Evolutionary conservation across 2,888 invertebrate species (phyloP).

Genomic region (Parasteatoda lunata): DNA sequence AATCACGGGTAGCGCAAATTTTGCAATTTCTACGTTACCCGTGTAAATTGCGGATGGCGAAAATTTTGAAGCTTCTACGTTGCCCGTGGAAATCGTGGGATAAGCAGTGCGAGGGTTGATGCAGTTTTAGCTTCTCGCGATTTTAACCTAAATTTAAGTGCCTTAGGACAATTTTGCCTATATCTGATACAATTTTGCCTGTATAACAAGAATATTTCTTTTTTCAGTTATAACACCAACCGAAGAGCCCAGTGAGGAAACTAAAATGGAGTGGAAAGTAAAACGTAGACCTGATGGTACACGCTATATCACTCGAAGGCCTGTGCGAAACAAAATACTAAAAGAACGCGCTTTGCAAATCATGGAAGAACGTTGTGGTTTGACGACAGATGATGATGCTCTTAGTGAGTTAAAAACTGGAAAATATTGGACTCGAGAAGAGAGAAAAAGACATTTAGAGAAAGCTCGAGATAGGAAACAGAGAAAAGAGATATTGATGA

Average conservation of each 20-base stretch:
- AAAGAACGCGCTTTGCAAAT: constrained; percentile 82
- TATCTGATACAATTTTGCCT: not conserved
- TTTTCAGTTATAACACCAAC: constrained; percentile 34
- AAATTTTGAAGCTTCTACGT: no score
- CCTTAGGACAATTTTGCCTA: not conserved
- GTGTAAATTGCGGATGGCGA: no score
- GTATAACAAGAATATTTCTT: not conserved
- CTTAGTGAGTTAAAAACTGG: constrained; percentile 84
- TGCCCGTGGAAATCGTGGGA: no score
- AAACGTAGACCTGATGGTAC: constrained; percentile 85
- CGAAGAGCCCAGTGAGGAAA: constrained; percentile 54
- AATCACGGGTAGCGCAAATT: no score
- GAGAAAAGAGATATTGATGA: constrained; percentile 71
- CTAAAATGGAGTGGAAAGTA: constrained; percentile 81
- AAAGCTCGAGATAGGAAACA: constrained; percentile 80
- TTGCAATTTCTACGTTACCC: no score
- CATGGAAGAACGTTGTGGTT: constrained; percentile 80
- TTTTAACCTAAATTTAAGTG: no score
- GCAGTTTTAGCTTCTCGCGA: no score
- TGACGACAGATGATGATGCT: constrained; percentile 85
- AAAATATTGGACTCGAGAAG: constrained; percentile 85
- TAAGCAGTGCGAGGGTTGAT: not conserved
- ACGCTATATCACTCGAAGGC: constrained; percentile 83
- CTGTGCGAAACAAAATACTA: constrained; percentile 81
- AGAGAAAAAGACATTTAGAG: constrained; percentile 83